Base-by-base conservation (phyloP, 1,140 invertebrate genomes). In the Cherax destructor region DNA sequence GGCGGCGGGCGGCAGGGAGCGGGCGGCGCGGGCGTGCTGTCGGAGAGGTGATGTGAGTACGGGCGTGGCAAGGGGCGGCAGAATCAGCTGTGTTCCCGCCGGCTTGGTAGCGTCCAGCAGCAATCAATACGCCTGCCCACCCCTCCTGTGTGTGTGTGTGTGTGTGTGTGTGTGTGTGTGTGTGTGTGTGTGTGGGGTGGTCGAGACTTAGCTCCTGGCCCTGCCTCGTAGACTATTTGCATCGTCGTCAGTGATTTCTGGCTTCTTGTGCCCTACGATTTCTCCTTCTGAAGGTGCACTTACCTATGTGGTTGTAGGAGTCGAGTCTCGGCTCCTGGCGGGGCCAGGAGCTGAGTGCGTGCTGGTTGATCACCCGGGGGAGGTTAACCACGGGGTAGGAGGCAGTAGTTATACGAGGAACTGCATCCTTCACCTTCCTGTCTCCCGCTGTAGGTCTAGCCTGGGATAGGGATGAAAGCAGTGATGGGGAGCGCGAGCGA, bases 101-200 rank as follows among this genome's bases (percentile, higher is more conserved):
- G 72, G 79, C 88, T 83, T 83, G 86, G 56, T 49, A 81, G 86
- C 86, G 86, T 88, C 78, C 86, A 61, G 86, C 59, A 88, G 77
- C 77, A 88, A 88, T 88, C 86, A 88, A 88, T 88, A 88, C 86
- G 86, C 86, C 69, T 88, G 86, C 88, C 74, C 80, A 76, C 88
- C 81, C 88, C 79, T 65, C 88, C 88, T 72, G 79, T 52, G 79
- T 76, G 47, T 83, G 74, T 79, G 81, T 65, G 69, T 49, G 61
- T 72, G 84, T 69, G n/a, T 86, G 84, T 86, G 84, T 86, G 83
- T 83, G 50, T 83, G 76, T 78, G 21, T 3, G 83, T 9, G 52
- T n/a, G 80, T 24, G 61, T 52, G 85, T 56, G 50, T 30, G 85
- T 81, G 88, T 76, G 61, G 56, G 88, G 77, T n/a, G 74, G 65